Conservation (phyloP, 53 echinoderm and acorn worm species). For the Actinopyga echinites region DNA sequence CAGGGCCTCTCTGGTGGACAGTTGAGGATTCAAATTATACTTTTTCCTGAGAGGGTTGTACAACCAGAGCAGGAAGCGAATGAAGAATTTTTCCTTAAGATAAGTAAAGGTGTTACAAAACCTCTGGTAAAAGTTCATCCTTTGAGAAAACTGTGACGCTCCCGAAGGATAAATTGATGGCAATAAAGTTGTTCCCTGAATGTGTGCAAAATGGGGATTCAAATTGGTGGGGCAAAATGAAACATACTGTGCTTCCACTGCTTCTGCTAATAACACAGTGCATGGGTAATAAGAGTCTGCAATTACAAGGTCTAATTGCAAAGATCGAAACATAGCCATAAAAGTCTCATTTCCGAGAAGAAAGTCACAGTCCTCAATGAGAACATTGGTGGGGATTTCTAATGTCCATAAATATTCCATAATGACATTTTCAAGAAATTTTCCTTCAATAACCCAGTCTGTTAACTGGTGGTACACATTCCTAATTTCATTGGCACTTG, state of each 20-base stretch:
- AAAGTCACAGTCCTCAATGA: constrained; percentile 34
- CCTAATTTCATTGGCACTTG: constrained; percentile 34
- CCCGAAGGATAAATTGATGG: constrained; percentile 41
- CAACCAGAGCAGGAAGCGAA: constrained; percentile 31
- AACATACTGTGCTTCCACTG: constrained; percentile 15
- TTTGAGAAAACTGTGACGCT: constrained; percentile 20
- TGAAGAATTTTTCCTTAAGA: constrained; percentile 42
- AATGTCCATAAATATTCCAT: constrained; percentile 20
- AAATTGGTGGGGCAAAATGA: constrained; percentile 37
- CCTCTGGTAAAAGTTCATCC: constrained; percentile 34
- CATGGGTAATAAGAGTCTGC: constrained; percentile 39
- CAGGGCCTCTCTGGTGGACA: constrained; percentile 28
- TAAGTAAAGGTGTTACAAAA: constrained; percentile 19
- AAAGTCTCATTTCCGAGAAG: constrained; percentile 35
- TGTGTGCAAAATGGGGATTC: constrained; percentile 39
- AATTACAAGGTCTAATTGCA: constrained; percentile 27
- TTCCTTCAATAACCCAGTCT: constrained; percentile 43
- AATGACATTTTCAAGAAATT: constrained; percentile 30
- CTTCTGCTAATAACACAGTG: constrained; percentile 22
- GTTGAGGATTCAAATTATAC: not conserved
- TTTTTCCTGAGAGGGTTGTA: constrained; percentile 35
- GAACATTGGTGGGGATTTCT: constrained; percentile 27
- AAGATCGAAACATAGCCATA: constrained; percentile 18
- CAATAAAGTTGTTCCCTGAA: constrained; percentile 40
- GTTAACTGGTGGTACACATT: constrained; percentile 28